A percentile compares a stretch with the other conserved stretches of the same genome.
phyloP scores from a whole-genome alignment of 2,797 vertebrate species.

The Holocentrus rufus region DNA sequence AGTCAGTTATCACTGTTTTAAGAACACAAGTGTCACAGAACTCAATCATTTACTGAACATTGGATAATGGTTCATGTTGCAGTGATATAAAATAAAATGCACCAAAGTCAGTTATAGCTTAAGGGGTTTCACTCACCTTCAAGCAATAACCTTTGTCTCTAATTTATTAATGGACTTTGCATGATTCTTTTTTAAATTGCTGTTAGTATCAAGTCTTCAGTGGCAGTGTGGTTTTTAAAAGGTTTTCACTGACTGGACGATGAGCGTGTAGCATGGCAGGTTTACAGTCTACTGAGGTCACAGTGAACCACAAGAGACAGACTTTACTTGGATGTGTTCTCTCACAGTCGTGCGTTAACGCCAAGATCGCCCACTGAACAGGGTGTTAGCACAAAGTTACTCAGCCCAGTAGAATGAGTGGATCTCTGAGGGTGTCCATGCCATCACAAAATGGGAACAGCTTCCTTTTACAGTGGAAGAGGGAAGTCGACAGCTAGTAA shows the following conservation, averaged over 20 bases:
- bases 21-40: background rate
- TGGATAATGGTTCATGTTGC: no score
- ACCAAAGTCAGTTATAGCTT: background rate
- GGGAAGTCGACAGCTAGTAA: slow-evolving; percentile 26
- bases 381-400: no score
- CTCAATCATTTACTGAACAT: background rate
- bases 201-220: background rate
- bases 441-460: background rate
- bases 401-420: no score
- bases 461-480: slow-evolving; percentile 9
- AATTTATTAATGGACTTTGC: slow-evolving; percentile 9
- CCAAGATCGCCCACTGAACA: no score
- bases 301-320: background rate
- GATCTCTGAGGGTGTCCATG: no score
- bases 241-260: slow-evolving; percentile 12
- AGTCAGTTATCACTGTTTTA: no score
- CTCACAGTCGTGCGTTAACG: background rate
- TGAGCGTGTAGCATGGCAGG: background rate
- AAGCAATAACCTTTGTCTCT: background rate
- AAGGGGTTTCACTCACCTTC: no score
- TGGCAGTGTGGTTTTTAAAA: slow-evolving; percentile 40
- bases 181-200: slow-evolving; percentile 16
- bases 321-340: background rate
- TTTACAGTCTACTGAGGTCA: background rate
- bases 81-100: background rate